phyloP scores from a whole-genome alignment of 2,797 vertebrate species.

The Orientallactaga sibirica region DNA sequence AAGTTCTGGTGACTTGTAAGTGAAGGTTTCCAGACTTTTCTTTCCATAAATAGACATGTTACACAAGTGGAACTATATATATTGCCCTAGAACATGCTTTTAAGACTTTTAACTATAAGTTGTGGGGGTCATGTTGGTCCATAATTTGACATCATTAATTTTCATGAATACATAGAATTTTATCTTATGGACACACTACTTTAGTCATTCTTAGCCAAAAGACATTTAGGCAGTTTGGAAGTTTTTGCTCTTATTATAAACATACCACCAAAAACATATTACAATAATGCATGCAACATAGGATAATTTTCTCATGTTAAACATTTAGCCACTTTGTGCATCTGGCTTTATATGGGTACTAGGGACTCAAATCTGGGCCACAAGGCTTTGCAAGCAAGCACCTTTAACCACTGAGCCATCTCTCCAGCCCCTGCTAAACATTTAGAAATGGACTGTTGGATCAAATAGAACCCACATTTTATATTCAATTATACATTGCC shows the following conservation, averaged over 20 bases:
- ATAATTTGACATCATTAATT: conserved; percentile 48
- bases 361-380: too few species aligned
- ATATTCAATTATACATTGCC: background rate
- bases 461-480: conserved; percentile 48
- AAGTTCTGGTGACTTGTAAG: conserved; percentile 46
- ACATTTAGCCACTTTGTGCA: too few species aligned
- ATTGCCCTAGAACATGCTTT: conserved; percentile 27
- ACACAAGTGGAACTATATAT: conserved; percentile 28
- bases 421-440: background rate
- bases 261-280: conserved; percentile 4
- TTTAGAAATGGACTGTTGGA: conserved; percentile 23
- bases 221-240: conserved; percentile 30
- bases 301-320: conserved; percentile 50
- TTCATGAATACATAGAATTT: conserved; percentile 64
- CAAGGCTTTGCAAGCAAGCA: too few species aligned
- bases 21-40: conserved; percentile 59
- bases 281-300: conserved; percentile 27
- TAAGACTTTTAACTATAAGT: conserved; percentile 55
- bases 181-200: conserved; percentile 1
- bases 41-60: conserved; percentile 63
- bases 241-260: conserved; percentile 50
- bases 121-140: background rate
- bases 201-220: conserved; percentile 60
- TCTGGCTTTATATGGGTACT: too few species aligned
- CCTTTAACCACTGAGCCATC: too few species aligned